Evolutionary conservation across 2,797 vertebrate genomes (phyloP).

Genomic region (Choloepus didactylus): DNA sequence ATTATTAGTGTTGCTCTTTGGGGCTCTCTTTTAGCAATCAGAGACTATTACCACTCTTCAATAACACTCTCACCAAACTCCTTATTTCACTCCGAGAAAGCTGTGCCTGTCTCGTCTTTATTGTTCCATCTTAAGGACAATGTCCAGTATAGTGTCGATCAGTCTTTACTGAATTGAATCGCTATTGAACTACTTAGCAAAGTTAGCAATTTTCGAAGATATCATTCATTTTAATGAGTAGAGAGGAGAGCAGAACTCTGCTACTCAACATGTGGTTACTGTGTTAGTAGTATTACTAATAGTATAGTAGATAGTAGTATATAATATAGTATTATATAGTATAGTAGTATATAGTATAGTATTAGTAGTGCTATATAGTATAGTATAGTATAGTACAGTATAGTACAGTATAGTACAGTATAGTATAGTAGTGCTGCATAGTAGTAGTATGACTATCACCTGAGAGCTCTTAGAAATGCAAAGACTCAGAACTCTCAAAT

Average conservation of each 20-base stretch:
- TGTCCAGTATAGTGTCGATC: not conserved
- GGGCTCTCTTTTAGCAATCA: not conserved
- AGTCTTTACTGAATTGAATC: not conserved
- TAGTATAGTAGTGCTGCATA: no score
- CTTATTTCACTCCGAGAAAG: not conserved
- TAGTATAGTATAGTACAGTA: no score
- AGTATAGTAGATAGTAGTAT: no score
- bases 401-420: no score
- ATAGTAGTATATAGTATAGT: no score
- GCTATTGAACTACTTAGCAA: constrained; percentile 15
- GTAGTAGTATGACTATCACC: not conserved
- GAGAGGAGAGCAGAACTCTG: not conserved
- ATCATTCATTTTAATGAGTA: not conserved
- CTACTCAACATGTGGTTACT: not conserved
- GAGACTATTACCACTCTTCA: not conserved
- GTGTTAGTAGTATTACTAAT: no score
- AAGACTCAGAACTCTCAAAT: not conserved
- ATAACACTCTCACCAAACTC: not conserved
- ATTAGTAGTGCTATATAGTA: no score
- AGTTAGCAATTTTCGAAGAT: constrained; percentile 65
- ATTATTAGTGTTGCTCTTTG: not conserved
- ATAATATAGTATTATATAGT: no score
- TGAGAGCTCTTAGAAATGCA: not conserved
- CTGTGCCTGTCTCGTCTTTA: not conserved
- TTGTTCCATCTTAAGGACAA: not conserved